Base-by-base conservation (phyloP, 1,140 invertebrate genomes). In the Drosophila kurseongensis region DNA sequence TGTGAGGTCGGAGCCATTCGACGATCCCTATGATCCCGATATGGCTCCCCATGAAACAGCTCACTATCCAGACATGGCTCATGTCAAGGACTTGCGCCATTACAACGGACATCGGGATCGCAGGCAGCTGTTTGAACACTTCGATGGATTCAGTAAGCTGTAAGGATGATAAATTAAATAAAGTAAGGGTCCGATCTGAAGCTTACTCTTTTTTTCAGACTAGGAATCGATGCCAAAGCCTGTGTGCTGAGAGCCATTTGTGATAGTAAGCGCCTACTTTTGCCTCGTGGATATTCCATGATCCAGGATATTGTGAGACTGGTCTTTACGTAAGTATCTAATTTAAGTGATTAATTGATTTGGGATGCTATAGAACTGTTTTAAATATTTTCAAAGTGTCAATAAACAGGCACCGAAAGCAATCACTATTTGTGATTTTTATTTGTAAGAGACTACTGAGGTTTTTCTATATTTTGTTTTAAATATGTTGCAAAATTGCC, bases 241-340 rank as follows among this genome's bases (percentile, higher is more conserved):
- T 91, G 91, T n/a, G 69, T 92, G 4, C 8, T 92, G 47, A 63
- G 91, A 5, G 88, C 88, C 9, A 91, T 92, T 5, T 92, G 91
- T 45, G 88, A 91, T 29, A 81, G 88, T 32, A 92, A 91, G 18
- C 52, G 81, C 0, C 41, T 91, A 36, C 71, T 92, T 0, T 18
- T 92, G 29, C 91, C 91, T 0, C 75, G 75, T 1, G 91, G 91
- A 1, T 92, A 92, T 18, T 92, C 91, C 32, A 84, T 92, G 82
- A 45, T 90, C 6, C 91, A 91, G 36, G 91, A 92, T 44, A 90
- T 92, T 32, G 58, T 92, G 6, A 61, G 91, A 0, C 47, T 91
- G 8, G 56, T 92, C 6, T 91, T 92, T 9, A 91, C 84, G 91
- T 92, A 69, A 73, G 91, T 54, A 0, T 1, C 12, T 23, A 23